Base-by-base conservation (phyloP, 2,113 vertebrate species). In the Pseudois nayaur region DNA sequence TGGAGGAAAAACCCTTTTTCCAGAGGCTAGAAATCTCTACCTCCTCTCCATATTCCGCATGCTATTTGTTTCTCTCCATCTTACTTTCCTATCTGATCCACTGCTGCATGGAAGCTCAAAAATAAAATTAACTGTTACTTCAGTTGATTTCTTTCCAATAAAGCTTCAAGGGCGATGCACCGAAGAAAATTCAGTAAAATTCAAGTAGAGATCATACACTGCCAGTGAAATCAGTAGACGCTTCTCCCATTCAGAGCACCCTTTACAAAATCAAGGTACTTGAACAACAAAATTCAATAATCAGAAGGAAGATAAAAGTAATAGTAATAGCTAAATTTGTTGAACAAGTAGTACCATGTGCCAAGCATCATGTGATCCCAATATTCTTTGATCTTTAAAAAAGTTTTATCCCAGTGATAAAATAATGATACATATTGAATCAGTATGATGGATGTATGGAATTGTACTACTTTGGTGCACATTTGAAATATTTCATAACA, bases 61-160 rank as follows among this genome's bases (percentile, higher is more conserved):
- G 29, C 84, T 54, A 33, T n/a, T 92, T 57, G 64, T 62, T 67
- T 96, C 83, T 87, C 81, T 78, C 71, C 10, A 50, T 59, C 43
- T 82, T 76, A 5, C 19, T 5, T 88, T 71, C 5, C 31, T 93
- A 17, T 78, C 82, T n/a, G 33, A 71, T 57, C 91, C 25, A 36
- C 21, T 36, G 6, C 55, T 25, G 14, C 17, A 31, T 12, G 2
- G 25, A 4, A 40, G 86, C 43, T 96, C 87, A 62, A 87, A 96
- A 93, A 55, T 83, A 82, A 93, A 93, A 91, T 52, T 57, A 88
- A 82, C 74, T 48, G 43, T 81, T 87, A 15, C 50, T 89, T 89
- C 8, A 82, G 91, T 78, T 86, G 50, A 87, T 97, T 97, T 97
- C 48, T 82, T 43, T 71, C 50, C 50, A 78, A 67, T 40, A 64